These are phyloP conservation scores for Cephus pulcher DNA, from an alignment of 2,888 invertebrate species.

Conservation along the genomic window DNA sequence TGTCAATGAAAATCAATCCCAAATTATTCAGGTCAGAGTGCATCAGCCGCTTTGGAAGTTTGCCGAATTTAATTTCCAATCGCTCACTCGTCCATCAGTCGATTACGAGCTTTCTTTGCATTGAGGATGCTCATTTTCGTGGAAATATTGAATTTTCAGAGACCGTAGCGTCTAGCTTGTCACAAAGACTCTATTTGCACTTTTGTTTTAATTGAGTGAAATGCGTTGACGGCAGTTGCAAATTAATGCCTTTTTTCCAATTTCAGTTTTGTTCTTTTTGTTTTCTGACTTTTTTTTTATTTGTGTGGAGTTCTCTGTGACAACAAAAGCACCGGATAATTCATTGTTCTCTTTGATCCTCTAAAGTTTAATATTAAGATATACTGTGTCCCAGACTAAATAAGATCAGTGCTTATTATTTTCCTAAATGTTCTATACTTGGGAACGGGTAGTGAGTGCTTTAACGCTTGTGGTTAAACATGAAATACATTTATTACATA, in stretches of 20 bases:
- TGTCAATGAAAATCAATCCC: conserved; percentile 63
- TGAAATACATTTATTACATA: background rate
- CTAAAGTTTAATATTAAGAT: background rate
- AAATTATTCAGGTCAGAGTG: conserved; percentile 59
- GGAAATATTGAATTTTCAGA: background rate
- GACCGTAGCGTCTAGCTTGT: background rate
- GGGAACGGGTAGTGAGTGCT: background rate
- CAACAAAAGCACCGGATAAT: background rate
- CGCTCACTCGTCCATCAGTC: conserved; percentile 32
- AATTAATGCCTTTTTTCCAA: background rate
- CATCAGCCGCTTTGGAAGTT: conserved; percentile 58
- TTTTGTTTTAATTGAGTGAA: background rate
- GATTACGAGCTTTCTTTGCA: background rate
- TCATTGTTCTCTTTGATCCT: background rate
- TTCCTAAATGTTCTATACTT: background rate
- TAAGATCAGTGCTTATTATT: background rate
- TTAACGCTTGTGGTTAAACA: background rate
- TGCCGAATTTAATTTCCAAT: conserved; percentile 52
- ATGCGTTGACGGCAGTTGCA: background rate
- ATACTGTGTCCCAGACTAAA: background rate
- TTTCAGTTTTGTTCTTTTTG: background rate
- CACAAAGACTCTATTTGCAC: background rate
- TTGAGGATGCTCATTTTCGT: background rate
- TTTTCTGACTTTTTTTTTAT: background rate
- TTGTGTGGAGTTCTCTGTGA: background rate